phyloP scores from a whole-genome alignment of 1,140 invertebrate species.

The Apis florea region DNA sequence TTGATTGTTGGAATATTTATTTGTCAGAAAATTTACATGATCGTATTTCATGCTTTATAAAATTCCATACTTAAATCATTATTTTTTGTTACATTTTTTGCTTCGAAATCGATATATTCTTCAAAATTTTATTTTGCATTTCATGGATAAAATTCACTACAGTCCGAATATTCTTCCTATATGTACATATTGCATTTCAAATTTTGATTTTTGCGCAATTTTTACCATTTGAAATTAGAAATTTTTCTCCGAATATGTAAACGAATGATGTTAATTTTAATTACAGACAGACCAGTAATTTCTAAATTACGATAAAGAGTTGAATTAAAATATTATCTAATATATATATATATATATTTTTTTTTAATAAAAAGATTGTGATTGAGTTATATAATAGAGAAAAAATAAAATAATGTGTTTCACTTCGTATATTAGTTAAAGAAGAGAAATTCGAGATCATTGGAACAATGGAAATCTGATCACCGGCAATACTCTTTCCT shows the following conservation, averaged over 20 bases:
- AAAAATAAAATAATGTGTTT: background rate
- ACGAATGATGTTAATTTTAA: background rate
- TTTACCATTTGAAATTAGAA: background rate
- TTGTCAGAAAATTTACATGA: background rate
- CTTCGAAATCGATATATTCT: background rate
- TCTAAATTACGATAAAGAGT: too few relatives aligned
- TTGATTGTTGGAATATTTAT: background rate
- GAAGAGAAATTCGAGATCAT: background rate
- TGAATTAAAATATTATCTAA: too few relatives aligned
- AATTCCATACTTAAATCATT: background rate
- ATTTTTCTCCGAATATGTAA: background rate
- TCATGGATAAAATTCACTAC: background rate
- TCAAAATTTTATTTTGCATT: background rate
- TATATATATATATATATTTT: too few relatives aligned
- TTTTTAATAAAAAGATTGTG: too few relatives aligned
- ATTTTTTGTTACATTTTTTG: background rate
- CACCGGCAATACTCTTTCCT: constrained; percentile 3
- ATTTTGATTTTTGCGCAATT: background rate
- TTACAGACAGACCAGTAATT: too few relatives aligned
- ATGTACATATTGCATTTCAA: background rate
- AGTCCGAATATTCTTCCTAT: background rate
- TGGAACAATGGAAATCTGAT: constrained; percentile 27
- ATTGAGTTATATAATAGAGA: too few relatives aligned
- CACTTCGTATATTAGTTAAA: too few relatives aligned
- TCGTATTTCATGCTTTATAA: background rate